Conservation (phyloP, 1,140 invertebrate genomes). For the Thalassaphorura encarpata region DNA sequence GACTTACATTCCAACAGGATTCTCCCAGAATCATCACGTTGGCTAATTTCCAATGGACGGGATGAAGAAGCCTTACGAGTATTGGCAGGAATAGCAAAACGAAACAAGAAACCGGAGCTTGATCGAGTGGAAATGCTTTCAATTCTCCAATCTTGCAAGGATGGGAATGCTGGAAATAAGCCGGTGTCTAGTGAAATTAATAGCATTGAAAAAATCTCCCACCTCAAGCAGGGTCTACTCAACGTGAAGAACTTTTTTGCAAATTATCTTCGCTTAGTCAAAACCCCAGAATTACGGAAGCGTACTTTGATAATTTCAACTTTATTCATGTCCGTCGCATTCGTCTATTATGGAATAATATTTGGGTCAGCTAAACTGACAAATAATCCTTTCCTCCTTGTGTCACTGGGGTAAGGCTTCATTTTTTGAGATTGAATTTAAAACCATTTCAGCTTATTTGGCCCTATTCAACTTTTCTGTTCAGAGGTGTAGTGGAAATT, state of each 20-base stretch:
- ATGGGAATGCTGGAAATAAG: too few species aligned
- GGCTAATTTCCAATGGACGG: slow-evolving; percentile 63
- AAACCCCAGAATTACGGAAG: slow-evolving; percentile 13
- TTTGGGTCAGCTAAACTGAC: slow-evolving; percentile 16
- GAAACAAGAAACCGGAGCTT: slow-evolving; percentile 38
- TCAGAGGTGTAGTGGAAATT: slow-evolving; percentile 23
- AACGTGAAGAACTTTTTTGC: too few species aligned
- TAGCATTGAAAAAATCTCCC: too few species aligned
- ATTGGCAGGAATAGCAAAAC: slow-evolving; percentile 52
- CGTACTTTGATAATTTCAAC: slow-evolving; percentile 13
- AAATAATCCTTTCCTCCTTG: slow-evolving; percentile 16
- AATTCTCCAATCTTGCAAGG: background rate
- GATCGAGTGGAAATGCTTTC: background rate
- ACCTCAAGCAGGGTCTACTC: too few species aligned
- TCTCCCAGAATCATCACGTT: slow-evolving; percentile 72
- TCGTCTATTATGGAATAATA: slow-evolving; percentile 20
- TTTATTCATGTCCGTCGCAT: slow-evolving; percentile 14
- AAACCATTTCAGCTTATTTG: background rate
- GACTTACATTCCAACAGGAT: too few species aligned
- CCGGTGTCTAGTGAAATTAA: too few species aligned
- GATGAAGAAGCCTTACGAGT: slow-evolving; percentile 56
- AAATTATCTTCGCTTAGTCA: slow-evolving; percentile 9
- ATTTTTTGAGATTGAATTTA: background rate
- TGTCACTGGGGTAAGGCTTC: slow-evolving; percentile 13
- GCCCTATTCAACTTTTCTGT: background rate